phyloP scores from a whole-genome alignment of 2,888 invertebrate genomes.

The Quadroppia sp. region DNA sequence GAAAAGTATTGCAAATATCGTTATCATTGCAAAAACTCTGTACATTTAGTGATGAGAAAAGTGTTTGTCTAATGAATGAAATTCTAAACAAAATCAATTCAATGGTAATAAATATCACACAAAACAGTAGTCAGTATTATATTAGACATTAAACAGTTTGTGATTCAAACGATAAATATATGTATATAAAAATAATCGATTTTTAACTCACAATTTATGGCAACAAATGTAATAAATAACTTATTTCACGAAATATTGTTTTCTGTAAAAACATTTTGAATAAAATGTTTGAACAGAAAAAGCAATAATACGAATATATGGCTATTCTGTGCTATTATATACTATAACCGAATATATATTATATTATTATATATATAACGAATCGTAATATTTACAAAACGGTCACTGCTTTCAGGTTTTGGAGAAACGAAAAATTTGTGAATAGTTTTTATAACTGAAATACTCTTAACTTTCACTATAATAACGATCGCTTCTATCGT shows the following conservation, averaged over 20 bases:
- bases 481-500: slow-evolving; percentile 23
- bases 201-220: slow-evolving; percentile 11
- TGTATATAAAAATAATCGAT: slow-evolving; percentile 10
- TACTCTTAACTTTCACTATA: slow-evolving; percentile 1
- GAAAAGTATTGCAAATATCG: too few relatives aligned
- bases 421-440: background rate
- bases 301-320: background rate
- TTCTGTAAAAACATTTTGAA: background rate
- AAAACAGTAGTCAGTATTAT: too few relatives aligned
- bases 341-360: too few relatives aligned
- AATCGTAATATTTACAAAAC: background rate
- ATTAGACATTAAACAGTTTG: background rate
- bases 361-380: background rate
- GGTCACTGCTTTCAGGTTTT: background rate
- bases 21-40: too few relatives aligned
- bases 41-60: too few relatives aligned
- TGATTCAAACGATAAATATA: background rate
- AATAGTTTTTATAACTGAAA: slow-evolving; percentile 18
- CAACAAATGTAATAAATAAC: slow-evolving; percentile 25
- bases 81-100: too few relatives aligned
- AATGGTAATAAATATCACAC: too few relatives aligned
- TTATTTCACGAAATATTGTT: slow-evolving; percentile 9
- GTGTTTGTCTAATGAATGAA: too few relatives aligned
- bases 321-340: too few relatives aligned
- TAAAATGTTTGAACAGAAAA: background rate